Evolutionary conservation across 2,797 vertebrate species (phyloP).

Genomic region (Labeo calbasu): DNA sequence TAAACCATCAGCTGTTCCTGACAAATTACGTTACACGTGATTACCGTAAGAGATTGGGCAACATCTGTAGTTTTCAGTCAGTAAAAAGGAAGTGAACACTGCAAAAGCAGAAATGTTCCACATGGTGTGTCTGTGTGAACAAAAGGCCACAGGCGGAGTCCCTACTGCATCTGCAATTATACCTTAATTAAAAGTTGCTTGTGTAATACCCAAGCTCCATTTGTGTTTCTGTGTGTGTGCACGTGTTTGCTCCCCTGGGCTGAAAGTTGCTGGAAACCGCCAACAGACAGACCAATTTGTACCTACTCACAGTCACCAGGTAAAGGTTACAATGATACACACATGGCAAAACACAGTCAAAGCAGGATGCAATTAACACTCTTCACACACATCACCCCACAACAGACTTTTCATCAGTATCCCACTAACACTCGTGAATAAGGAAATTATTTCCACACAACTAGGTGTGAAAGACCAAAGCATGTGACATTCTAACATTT

Average conservation of each 20-base stretch:
- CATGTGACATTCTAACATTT: conserved; percentile 14
- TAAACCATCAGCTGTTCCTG: conserved; percentile 31
- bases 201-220: conserved; percentile 35
- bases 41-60: conserved; percentile 14
- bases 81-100: conserved; percentile 48
- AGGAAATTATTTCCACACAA: conserved; percentile 44
- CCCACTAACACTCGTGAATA: conserved; percentile 37
- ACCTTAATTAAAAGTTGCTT: conserved; percentile 50
- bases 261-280: conserved; percentile 49
- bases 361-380: conserved; percentile 60
- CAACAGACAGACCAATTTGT: conserved; percentile 29
- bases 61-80: conserved; percentile 18
- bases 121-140: conserved; percentile 1
- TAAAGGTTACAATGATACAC: conserved; percentile 60
- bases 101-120: conserved; percentile 53
- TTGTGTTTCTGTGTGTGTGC: conserved; percentile 8
- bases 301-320: conserved; percentile 38
- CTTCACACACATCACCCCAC: conserved; percentile 46
- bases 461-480: conserved; percentile 18
- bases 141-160: conserved; percentile 18
- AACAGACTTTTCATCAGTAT: conserved; percentile 26
- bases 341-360: conserved; percentile 59
- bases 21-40: not conserved
- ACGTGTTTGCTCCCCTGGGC: not conserved
- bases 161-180: conserved; percentile 53